These are phyloP conservation scores for Montipora cactus DNA, from an alignment of 64 coral and sea anemone genomes.

Conservation along the genomic window DNA sequence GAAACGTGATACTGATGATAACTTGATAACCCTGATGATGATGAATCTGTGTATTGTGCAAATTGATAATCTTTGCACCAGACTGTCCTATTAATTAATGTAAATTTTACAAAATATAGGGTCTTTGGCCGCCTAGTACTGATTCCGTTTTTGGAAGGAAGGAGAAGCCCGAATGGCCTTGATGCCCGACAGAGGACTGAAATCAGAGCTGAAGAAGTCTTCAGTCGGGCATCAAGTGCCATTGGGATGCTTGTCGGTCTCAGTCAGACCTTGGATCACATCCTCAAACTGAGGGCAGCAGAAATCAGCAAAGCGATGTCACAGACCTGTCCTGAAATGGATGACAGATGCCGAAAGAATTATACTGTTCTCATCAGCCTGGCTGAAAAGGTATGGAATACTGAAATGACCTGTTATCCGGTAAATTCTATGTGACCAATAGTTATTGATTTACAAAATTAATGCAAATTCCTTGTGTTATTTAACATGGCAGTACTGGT, in stretches of 20 bases:
- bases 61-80: neutral
- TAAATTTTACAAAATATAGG: conserved; percentile 14
- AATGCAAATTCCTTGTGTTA: neutral
- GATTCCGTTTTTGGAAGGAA: conserved; percentile 52
- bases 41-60: neutral
- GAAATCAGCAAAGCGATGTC: neutral
- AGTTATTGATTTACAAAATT: neutral
- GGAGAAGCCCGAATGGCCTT: conserved; percentile 24
- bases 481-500: neutral
- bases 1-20: no score
- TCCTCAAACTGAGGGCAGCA: neutral
- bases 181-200: conserved; percentile 38
- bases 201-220: neutral
- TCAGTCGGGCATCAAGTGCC: conserved; percentile 47
- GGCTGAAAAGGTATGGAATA: conserved; percentile 68
- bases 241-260: conserved; percentile 22
- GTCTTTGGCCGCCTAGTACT: conserved; percentile 50
- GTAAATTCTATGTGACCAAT: neutral
- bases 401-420: neutral
- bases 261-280: neutral
- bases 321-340: neutral
- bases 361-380: conserved; percentile 35
- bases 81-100: no score
- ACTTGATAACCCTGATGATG: no score
- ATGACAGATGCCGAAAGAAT: conserved; percentile 28